phyloP scores from a whole-genome alignment of 2,888 invertebrate species.

The Amphiduros pacificus region DNA sequence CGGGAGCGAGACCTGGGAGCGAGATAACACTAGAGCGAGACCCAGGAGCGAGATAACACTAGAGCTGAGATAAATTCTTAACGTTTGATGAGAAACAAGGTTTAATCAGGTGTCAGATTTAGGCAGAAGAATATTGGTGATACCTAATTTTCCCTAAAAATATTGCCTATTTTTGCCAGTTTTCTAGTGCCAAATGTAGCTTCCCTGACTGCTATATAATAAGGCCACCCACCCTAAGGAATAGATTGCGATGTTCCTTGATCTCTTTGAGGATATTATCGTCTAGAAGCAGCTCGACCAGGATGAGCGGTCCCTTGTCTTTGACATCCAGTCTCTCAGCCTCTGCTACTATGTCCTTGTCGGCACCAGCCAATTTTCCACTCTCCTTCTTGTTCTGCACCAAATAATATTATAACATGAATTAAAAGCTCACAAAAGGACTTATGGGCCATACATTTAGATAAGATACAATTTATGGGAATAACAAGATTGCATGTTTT shows the following conservation, averaged over 20 bases:
- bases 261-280: slow-evolving; percentile 66
- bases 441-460: too few species aligned
- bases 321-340: slow-evolving; percentile 92
- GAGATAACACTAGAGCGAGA: too few species aligned
- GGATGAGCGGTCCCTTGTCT: slow-evolving; percentile 87
- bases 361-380: slow-evolving; percentile 58
- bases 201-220: background rate
- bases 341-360: slow-evolving; percentile 73
- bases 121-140: too few species aligned
- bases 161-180: background rate
- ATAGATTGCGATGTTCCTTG: slow-evolving; percentile 47
- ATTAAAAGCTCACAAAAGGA: too few species aligned
- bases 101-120: too few species aligned
- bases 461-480: too few species aligned
- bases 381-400: slow-evolving; percentile 34
- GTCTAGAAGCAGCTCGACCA: slow-evolving; percentile 83
- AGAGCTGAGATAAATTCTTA: too few species aligned
- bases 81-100: too few species aligned
- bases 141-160: background rate
- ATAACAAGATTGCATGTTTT: too few species aligned
- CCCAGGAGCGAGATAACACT: too few species aligned
- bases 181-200: background rate
- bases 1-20: too few species aligned
- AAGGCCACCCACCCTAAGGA: slow-evolving; percentile 42
- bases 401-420: too few species aligned